Conservation (phyloP, 2,797 vertebrate species). For the Gouania willdenowi region DNA sequence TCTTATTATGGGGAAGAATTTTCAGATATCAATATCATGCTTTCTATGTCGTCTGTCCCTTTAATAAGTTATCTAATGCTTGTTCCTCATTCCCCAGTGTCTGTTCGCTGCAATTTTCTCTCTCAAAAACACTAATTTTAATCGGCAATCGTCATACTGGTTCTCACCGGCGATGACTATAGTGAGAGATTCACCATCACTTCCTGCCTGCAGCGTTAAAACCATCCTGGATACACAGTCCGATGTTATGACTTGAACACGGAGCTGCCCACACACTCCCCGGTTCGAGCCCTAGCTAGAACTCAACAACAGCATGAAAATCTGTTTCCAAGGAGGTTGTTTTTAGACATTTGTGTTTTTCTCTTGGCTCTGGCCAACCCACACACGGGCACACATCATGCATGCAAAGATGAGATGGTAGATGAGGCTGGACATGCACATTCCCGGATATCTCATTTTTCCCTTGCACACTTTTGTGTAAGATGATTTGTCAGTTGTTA, state of each 20-base stretch:
- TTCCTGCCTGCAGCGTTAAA: slow-evolving; percentile 14
- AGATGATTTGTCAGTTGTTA: no score
- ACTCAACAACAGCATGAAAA: slow-evolving; percentile 40
- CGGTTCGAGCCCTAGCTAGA: slow-evolving; percentile 31
- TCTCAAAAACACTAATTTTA: no score
- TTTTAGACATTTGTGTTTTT: slow-evolving; percentile 13
- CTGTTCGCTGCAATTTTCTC: no score
- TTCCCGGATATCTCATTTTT: background rate
- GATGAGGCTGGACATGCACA: slow-evolving; percentile 22
- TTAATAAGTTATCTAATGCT: no score
- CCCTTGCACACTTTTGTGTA: no score
- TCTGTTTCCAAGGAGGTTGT: slow-evolving; percentile 33
- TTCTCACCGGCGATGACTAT: slow-evolving; percentile 9
- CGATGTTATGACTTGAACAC: slow-evolving; percentile 17
- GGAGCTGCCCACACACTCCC: slow-evolving; percentile 48
- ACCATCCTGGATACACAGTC: slow-evolving; percentile 10
- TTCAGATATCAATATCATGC: no score
- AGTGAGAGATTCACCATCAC: slow-evolving; percentile 9
- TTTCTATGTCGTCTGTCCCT: no score
- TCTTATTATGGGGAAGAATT: no score
- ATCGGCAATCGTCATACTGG: no score
- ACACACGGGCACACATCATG: slow-evolving; percentile 21
- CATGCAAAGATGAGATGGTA: slow-evolving; percentile 8
- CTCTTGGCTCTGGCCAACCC: slow-evolving; percentile 14
- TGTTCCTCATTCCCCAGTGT: no score